Evolutionary conservation across 2,888 invertebrate species (phyloP), one percentile per base, ranked within the genome.

Genomic region (Osmoderma eremita): DNA sequence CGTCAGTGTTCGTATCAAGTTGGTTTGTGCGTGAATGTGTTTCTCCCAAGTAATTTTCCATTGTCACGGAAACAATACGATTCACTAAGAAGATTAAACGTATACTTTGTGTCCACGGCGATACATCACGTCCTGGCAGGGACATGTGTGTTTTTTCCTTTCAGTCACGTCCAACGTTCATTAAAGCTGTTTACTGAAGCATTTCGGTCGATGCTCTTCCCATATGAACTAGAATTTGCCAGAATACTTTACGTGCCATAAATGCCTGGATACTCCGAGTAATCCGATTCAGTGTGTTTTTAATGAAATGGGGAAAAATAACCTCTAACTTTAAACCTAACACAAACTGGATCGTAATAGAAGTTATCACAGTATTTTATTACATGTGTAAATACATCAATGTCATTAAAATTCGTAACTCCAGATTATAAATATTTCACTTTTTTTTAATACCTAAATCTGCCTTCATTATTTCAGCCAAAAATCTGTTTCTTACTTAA

Each of bases 11-110:
- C 41, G 41, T 56, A 53, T 53, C 36, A 56, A n/a, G 8, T 53
- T 10, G 1, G 41, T 22, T 38, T 38, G 30, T 51, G 50, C 30
- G 50, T 24, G 50, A 51, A 8, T 30, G 41, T 22, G 56, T 56
- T 56, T 56, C 56, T 56, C 56, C 42, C 41, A 56, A 56, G 56
- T 56, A 56, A 56, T 56, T 56, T 56, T 56, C 56, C 22, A 42
- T 56, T 56, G 56, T 56, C 56, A 56, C 56, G 42, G 22, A 56
- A 56, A 56, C 56, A 56, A 56, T 56, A 56, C 56, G 56, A 56
- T 56, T 56, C 56, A 56, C 56, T 56, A 56, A 56, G 56, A 42
- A 56, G 56, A 56, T 56, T 56, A 56, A 56, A 56, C 42, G 56
- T 56, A 42, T 20, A 56, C 41, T 42, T 56, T 41, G 56, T 56